These are phyloP conservation scores for Temnothorax rugatulus DNA, from an alignment of 2,888 invertebrate species.

Conservation along the genomic window DNA sequence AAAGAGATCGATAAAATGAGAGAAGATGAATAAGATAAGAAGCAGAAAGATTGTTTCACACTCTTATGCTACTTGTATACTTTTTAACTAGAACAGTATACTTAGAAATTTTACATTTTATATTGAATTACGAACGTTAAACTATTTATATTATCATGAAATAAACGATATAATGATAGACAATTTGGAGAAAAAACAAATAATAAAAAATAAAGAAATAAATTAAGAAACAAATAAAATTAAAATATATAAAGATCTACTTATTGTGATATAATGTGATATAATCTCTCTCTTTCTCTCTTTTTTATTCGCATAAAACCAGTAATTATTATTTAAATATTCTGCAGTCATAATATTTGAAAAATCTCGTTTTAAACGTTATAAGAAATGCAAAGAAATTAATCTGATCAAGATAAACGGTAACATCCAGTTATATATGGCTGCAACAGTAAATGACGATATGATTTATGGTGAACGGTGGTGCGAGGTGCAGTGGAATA, in stretches of 20 bases:
- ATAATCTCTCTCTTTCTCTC: neutral
- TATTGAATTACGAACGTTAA: neutral
- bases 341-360: neutral
- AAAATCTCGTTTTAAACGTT: neutral
- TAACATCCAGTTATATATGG: conserved; percentile 7
- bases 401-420: neutral
- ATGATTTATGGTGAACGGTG: conserved; percentile 7
- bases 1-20: conserved; percentile 21
- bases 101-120: neutral
- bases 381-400: neutral
- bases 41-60: neutral
- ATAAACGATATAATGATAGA: neutral
- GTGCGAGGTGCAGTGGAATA: conserved; percentile 11
- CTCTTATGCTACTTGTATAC: neutral
- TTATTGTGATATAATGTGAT: neutral
- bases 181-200: neutral
- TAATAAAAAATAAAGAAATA: neutral
- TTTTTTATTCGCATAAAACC: neutral
- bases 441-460: conserved; percentile 12
- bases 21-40: conserved; percentile 13
- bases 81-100: neutral
- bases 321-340: neutral
- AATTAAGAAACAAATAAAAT: neutral
- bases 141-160: neutral
- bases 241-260: neutral